Conservation (phyloP, 2,888 invertebrate species). For the Chouioia cunea region DNA sequence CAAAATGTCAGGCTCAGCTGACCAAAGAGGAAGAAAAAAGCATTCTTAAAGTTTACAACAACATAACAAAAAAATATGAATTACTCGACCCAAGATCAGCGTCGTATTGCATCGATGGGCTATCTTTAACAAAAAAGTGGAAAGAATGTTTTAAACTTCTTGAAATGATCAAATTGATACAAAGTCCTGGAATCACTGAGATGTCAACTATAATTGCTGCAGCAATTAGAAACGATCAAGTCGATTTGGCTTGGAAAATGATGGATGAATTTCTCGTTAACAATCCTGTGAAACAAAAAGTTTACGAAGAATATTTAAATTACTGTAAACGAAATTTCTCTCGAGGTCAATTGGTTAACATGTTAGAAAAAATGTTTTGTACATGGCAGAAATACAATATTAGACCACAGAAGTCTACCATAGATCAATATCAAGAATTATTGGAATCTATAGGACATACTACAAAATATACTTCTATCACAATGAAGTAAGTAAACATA, state of each 20-base stretch:
- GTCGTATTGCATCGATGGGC: conserved; percentile 74
- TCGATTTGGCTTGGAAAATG: conserved; percentile 74
- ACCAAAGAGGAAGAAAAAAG: conserved; percentile 70
- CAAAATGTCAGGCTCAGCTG: conserved; percentile 55
- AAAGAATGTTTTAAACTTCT: conserved; percentile 73
- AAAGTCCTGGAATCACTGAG: conserved; percentile 68
- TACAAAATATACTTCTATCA: conserved; percentile 51
- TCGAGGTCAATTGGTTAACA: conserved; percentile 62
- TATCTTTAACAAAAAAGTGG: conserved; percentile 78
- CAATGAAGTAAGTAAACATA: conserved; percentile 40
- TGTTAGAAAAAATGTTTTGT: conserved; percentile 73
- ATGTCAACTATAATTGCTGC: conserved; percentile 73
- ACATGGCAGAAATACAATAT: conserved; percentile 72
- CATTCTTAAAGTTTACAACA: conserved; percentile 71
- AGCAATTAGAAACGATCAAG: conserved; percentile 73
- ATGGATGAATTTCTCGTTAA: conserved; percentile 72
- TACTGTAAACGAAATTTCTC: conserved; percentile 68
- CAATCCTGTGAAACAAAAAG: conserved; percentile 60
- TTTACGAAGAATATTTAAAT: conserved; percentile 72
- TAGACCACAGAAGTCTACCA: conserved; percentile 63
- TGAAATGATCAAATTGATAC: conserved; percentile 72
- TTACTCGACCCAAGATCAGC: conserved; percentile 74
- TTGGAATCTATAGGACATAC: conserved; percentile 51
- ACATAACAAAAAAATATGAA: conserved; percentile 71
- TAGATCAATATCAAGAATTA: conserved; percentile 57